Base-by-base conservation (phyloP, 2,113 vertebrate genomes). In the Dendrocopos noguchii region DNA sequence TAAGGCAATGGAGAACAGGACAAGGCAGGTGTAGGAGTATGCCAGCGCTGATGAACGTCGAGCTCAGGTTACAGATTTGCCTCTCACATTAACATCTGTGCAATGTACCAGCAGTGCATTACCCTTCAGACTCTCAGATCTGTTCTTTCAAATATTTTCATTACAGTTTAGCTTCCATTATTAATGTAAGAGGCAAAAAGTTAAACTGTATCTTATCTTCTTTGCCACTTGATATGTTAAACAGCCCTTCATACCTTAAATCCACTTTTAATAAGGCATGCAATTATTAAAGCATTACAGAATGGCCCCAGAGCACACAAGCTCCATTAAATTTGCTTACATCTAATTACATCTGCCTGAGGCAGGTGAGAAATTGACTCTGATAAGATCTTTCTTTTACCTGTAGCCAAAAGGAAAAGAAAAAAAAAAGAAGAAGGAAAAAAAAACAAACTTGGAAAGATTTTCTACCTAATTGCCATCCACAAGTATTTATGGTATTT, bases 321-420 rank as follows among this genome's bases (percentile, higher is more conserved):
- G 95, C 88, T 95, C 97, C 97, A 98, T 98, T 98, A 98, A 98
- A 97, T 98, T 97, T 98, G 98, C 98, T 98, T 97, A 98, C 97
- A 97, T 98, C 97, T 99, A 99, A 99, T 99, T 98, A 98, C 79
- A 65, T 79, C 96, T 96, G 98, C 98, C 98, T 96, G 93, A 98
- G 98, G 98, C 98, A 98, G 98, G 98, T 98, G 98, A 98, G 97
- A 98, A 99, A 98, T 98, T 97, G 97, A 98, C 88, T 95, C 94
- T 89, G 98, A 98, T 98, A 98, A 98, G 97, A 99, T 98, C 97
- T 98, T 97, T 97, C 97, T 97, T 98, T 98, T 98, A 98, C 97
- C 96, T 98, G 97, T 97, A 98, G 97, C 97, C 97, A 96, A 97
- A 97, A 97, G 95, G 39, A 39, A 39, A 39, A 39, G 39, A 39